phyloP scores from a whole-genome alignment of 2,797 vertebrate species.

The Hafferia zeledoni region DNA sequence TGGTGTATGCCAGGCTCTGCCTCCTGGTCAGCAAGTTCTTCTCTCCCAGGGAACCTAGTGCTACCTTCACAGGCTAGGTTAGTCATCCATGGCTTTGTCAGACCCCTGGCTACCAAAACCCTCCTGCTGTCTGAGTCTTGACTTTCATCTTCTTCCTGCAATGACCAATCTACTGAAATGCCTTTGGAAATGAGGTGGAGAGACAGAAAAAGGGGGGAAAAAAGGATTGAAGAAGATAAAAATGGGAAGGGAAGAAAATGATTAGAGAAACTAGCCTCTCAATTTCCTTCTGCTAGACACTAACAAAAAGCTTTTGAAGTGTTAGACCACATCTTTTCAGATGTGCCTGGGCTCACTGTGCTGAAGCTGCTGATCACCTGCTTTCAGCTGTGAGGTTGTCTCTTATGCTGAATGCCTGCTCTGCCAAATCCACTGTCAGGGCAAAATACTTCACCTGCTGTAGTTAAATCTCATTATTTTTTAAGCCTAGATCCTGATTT shows the following conservation, averaged over 20 bases:
- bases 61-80: not conserved
- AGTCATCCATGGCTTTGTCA: not conserved
- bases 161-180: not conserved
- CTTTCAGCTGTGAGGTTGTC: slow-evolving; percentile 9
- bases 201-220: not conserved
- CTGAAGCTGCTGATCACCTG: slow-evolving; percentile 34
- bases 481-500: slow-evolving; percentile 56
- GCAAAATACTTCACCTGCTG: slow-evolving; percentile 41
- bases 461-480: slow-evolving; percentile 59
- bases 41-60: not conserved
- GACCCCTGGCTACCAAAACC: not conserved
- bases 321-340: slow-evolving; percentile 27
- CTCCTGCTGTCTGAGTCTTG: not conserved
- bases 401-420: not conserved
- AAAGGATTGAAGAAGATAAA: not conserved
- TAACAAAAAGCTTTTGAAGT: slow-evolving; percentile 8
- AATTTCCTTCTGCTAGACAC: slow-evolving; percentile 1
- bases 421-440: not conserved
- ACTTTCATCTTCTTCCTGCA: not conserved
- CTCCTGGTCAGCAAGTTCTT: not conserved
- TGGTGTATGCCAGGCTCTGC: not conserved
- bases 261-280: not conserved
- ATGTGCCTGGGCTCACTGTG: not conserved
- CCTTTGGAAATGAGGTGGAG: not conserved
- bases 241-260: not conserved